A percentile compares a stretch with the other conserved stretches of the same genome.
Evolutionary conservation across 2,797 vertebrate species (phyloP).

Genomic region (Gambusia yucatana): DNA sequence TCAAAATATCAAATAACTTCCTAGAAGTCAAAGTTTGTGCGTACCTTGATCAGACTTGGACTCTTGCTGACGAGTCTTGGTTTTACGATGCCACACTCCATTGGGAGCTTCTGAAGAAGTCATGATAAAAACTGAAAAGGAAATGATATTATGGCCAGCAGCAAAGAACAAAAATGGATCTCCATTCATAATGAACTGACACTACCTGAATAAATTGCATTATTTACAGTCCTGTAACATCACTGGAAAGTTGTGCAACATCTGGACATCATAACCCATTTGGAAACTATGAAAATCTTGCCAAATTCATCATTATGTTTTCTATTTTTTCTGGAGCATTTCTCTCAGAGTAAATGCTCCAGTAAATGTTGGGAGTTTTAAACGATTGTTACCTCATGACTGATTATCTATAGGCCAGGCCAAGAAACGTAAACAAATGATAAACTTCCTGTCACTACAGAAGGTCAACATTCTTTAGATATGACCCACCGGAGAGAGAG

Average conservation of each 20-base stretch:
- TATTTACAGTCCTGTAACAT: constrained; percentile 7
- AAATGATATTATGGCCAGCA: not conserved
- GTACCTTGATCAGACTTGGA: constrained; percentile 57
- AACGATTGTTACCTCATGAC: constrained; percentile 56
- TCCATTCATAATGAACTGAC: not conserved
- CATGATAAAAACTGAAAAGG: constrained; percentile 59
- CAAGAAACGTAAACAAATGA: constrained; percentile 64
- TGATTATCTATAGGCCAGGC: constrained; percentile 27
- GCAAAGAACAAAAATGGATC: not conserved
- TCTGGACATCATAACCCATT: not conserved
- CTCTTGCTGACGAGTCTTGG: constrained; percentile 32
- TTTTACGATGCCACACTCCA: constrained; percentile 46
- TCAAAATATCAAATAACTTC: not conserved
- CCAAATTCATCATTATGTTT: constrained; percentile 12
- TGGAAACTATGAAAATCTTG: not conserved
- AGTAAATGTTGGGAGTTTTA: constrained; percentile 19
- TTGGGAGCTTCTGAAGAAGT: constrained; percentile 52
- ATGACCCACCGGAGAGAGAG: constrained; percentile 30
- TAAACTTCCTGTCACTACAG: constrained; percentile 26
- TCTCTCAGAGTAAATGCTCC: constrained; percentile 20
- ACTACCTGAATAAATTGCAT: not conserved
- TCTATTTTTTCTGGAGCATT: constrained; percentile 21
- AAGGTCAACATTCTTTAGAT: constrained; percentile 47
- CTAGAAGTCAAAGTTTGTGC: not conserved
- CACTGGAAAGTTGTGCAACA: not conserved